Evolutionary conservation across 2,113 vertebrate species (phyloP), one percentile per base, ranked within the genome.

Genomic region (Mustela lutreola): DNA sequence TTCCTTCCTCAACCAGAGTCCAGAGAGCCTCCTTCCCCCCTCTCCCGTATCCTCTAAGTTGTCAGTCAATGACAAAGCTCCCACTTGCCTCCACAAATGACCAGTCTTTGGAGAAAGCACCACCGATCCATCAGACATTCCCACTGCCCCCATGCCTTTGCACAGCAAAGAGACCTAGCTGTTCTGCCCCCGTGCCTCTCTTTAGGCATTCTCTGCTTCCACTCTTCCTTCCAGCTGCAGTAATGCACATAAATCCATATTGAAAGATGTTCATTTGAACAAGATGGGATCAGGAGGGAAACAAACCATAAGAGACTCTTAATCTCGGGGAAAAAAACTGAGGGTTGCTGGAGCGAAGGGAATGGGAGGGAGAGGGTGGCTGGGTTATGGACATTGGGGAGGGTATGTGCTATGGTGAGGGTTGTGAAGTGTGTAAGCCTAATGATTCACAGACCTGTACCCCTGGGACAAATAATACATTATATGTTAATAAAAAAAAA

Each of bases 201-300:
- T 82, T 94, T 50, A 80, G 86, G 60, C 70, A 18, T 80, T 73
- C 33, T 19, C 3, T 11, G 14, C 14, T 56, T 82, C 53, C 11
- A 11, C 8, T 48, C 42, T 56, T 91, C 67, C 63, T 36, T 62
- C 76, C 48, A 67, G 56, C 70, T 36, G 67, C 62, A 24, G 71
- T 1, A 2, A 31, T 58, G 81, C 75, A 0, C 56, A 33, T 83
- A 89, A 96, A 97, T 92, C 67, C 45, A 24, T 5, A 0, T 45
- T 88, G 50, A 87, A 90, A 97, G 65, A 83, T 90, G 53, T 95
- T 94, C 82, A 65, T 97, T 98, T 97, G 93, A 87, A 53, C 53
- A 53, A 53, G 16, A 53, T 53, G 53, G 53, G 53, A 53, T 18
- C 53, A 53, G 53, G 53, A 53, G 53, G 53, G 53, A 53, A 15